Conservation (phyloP, 2,797 vertebrate species). For the Yasuhikotakia modesta region DNA sequence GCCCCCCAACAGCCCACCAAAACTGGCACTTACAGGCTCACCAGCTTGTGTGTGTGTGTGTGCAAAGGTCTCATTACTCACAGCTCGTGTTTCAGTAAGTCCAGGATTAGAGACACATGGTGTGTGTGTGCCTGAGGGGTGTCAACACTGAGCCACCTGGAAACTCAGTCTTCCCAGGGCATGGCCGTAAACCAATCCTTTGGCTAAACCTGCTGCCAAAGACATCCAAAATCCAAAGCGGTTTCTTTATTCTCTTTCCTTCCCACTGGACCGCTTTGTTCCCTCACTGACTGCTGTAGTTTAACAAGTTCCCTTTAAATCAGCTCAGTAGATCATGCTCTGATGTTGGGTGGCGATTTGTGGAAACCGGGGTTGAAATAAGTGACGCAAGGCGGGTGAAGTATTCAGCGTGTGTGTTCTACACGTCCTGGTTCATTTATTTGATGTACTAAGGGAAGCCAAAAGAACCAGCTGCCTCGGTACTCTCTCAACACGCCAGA, state of each 20-base stretch:
- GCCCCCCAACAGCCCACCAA: conserved; percentile 38
- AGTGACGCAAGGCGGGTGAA: conserved; percentile 2
- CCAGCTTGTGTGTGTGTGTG: conserved; percentile 40
- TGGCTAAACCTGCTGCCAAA: conserved; percentile 41
- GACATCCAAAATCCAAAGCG: conserved; percentile 47
- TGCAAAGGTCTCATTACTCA: conserved; percentile 68
- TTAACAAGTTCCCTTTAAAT: conserved; percentile 67
- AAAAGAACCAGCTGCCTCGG: conserved; percentile 78
- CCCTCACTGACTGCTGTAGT: conserved; percentile 55
- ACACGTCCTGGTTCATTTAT: conserved; percentile 66
- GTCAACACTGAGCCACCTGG: conserved; percentile 30
- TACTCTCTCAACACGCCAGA: conserved; percentile 71
- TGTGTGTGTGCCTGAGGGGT: conserved; percentile 35
- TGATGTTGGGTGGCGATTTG: conserved; percentile 52
- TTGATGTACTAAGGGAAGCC: conserved; percentile 72
- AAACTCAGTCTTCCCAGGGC: conserved; percentile 51
- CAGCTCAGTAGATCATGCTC: conserved; percentile 68
- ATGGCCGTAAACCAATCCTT: conserved; percentile 62
- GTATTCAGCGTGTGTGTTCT: conserved; percentile 52
- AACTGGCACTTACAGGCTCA: conserved; percentile 48
- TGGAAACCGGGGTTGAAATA: conserved; percentile 20
- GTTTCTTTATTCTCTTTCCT: conserved; percentile 50
- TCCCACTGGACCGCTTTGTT: conserved; percentile 46
- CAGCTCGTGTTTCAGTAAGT: conserved; percentile 71
- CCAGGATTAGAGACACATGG: conserved; percentile 68